Percentiles rank a stretch among this genome's conserved stretches.
Conservation (phyloP, 2,113 vertebrate species). For the Promerops cafer region DNA sequence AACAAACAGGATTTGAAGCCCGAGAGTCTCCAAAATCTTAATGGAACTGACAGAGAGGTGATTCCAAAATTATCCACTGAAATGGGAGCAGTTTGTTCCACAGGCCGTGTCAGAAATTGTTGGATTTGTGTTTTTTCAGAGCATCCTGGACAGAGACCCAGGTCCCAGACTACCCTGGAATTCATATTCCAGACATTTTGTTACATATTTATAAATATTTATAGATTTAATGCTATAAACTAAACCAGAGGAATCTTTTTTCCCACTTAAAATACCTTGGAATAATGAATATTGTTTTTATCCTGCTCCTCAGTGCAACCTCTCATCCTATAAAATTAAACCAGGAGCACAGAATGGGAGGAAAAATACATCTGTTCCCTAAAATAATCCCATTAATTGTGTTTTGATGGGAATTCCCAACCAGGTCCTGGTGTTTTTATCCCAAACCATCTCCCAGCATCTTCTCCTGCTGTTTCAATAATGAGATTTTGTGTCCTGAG, state of each 20-base stretch:
- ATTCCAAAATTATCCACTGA: not conserved
- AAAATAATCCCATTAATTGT: not conserved
- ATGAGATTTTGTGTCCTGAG: not conserved
- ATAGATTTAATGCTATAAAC: not conserved
- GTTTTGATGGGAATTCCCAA: not conserved
- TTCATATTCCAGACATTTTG: not conserved
- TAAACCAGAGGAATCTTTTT: not conserved
- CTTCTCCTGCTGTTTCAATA: not conserved
- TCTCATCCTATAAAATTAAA: not conserved
- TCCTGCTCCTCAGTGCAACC: not conserved
- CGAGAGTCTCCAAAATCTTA: not conserved
- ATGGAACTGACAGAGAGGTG: not conserved
- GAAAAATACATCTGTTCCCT: not conserved
- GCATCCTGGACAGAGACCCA: not conserved
- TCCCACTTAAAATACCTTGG: not conserved
- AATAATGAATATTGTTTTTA: not conserved
- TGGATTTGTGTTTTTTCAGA: not conserved
- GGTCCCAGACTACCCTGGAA: not conserved
- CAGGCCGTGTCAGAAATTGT: not conserved
- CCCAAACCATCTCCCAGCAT: not conserved
- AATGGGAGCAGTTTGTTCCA: not conserved
- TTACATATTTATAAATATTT: not conserved
- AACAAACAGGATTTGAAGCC: not conserved
- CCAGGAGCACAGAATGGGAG: not conserved
- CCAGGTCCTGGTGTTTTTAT: not conserved